Evolutionary conservation across 2,113 vertebrate species (phyloP).

Genomic region (Solenodon paradoxus): DNA sequence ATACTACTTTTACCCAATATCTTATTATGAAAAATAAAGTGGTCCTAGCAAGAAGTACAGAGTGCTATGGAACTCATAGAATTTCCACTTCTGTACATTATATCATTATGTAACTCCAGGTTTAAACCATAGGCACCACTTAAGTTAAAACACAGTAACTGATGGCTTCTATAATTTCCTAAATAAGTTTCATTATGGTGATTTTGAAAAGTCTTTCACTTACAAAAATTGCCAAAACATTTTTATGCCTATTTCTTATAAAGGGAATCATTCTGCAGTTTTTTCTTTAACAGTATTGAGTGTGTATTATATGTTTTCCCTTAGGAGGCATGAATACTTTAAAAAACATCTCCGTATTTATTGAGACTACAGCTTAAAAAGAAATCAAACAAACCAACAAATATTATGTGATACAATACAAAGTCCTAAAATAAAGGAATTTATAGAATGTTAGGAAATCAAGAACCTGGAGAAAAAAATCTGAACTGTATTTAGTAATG

Average conservation of each 20-base stretch:
- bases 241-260: not conserved
- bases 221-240: not conserved
- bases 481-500: too few species aligned
- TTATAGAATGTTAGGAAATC: not conserved
- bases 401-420: not conserved
- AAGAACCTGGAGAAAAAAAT: not conserved
- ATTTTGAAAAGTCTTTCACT: not conserved
- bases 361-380: not conserved
- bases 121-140: not conserved
- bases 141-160: not conserved
- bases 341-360: not conserved
- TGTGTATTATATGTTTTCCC: not conserved
- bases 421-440: not conserved
- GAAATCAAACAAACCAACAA: not conserved
- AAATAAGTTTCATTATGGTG: not conserved
- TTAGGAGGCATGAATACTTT: not conserved
- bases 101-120: rapidly evolving
- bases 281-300: not conserved
- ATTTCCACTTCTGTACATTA: not conserved
- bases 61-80: not conserved
- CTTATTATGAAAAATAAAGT: not conserved
- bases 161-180: not conserved
- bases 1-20: not conserved
- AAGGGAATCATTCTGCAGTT: not conserved
- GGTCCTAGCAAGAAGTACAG: not conserved